Evolutionary conservation across 2,888 invertebrate species (phyloP).

Genomic region (Mythimna ferrago): DNA sequence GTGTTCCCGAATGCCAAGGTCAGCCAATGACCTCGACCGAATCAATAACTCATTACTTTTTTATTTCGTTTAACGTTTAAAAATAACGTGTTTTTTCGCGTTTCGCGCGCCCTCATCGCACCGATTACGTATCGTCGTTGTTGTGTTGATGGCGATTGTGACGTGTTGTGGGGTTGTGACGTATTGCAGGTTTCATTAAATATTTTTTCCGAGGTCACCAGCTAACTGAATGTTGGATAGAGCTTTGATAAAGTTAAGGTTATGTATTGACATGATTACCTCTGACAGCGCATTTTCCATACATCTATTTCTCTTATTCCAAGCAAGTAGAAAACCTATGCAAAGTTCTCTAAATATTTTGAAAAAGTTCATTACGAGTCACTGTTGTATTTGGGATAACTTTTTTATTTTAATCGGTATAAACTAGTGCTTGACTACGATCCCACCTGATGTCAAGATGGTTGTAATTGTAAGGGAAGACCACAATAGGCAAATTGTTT

Average conservation of each 20-base stretch:
- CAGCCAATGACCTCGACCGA: slow-evolving; percentile 73
- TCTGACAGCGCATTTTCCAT: too few species aligned
- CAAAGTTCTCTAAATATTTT: too few species aligned
- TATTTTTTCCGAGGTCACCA: neutral
- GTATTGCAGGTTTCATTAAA: slow-evolving; percentile 38
- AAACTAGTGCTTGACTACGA: too few species aligned
- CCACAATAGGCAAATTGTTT: too few species aligned
- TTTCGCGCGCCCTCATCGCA: slow-evolving; percentile 73
- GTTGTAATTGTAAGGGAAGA: too few species aligned
- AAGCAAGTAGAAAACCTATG: neutral
- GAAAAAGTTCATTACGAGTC: too few species aligned
- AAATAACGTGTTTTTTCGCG: slow-evolving; percentile 81
- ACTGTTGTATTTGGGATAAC: too few species aligned
- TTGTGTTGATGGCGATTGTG: slow-evolving; percentile 71
- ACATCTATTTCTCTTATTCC: neutral
- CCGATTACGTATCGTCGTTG: slow-evolving; percentile 74
- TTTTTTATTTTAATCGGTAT: too few species aligned
- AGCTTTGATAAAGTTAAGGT: neutral
- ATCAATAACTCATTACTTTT: slow-evolving; percentile 85
- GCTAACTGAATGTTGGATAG: too few species aligned
- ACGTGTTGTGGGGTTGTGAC: slow-evolving; percentile 60
- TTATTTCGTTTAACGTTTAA: slow-evolving; percentile 83
- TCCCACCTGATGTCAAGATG: too few species aligned
- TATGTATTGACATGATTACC: neutral
- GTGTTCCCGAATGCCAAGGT: slow-evolving; percentile 68